phyloP scores from a whole-genome alignment of 1,140 invertebrate species.

The Armadillidium nasatum region DNA sequence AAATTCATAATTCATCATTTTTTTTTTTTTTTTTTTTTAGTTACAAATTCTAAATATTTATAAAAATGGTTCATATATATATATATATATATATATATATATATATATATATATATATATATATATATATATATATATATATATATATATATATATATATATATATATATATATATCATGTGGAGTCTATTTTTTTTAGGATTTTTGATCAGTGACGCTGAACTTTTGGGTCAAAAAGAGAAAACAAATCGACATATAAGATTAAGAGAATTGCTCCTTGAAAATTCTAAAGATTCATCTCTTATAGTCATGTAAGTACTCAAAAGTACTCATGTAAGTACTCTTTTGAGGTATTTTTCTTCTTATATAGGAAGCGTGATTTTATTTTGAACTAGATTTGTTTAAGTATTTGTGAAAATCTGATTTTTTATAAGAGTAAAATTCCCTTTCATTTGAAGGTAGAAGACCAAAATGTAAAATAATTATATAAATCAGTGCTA shows the following conservation, averaged over 20 bases:
- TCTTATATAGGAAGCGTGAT: too few species aligned
- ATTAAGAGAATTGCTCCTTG: slow-evolving; percentile 75
- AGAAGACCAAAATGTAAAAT: too few species aligned
- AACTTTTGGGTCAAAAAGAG: slow-evolving; percentile 77
- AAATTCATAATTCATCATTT: neutral
- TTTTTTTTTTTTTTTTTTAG: neutral
- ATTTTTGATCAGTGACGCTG: slow-evolving; percentile 66
- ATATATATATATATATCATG: too few species aligned
- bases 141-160: neutral
- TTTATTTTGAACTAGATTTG: too few species aligned
- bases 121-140: too few species aligned
- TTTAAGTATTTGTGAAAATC: too few species aligned
- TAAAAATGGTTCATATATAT: too few species aligned
- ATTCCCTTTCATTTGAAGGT: too few species aligned
- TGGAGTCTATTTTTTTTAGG: slow-evolving; percentile 29
- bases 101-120: neutral
- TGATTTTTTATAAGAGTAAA: too few species aligned
- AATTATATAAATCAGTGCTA: too few species aligned
- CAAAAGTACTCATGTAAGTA: too few species aligned
- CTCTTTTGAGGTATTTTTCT: too few species aligned
- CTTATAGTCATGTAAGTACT: slow-evolving; percentile 77
- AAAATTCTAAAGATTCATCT: slow-evolving; percentile 77
- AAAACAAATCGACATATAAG: slow-evolving; percentile 88
- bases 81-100: neutral
- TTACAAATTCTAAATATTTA: neutral